These are phyloP conservation scores for Cydia strobilella DNA, from an alignment of 1,140 invertebrate species.

Conservation along the genomic window DNA sequence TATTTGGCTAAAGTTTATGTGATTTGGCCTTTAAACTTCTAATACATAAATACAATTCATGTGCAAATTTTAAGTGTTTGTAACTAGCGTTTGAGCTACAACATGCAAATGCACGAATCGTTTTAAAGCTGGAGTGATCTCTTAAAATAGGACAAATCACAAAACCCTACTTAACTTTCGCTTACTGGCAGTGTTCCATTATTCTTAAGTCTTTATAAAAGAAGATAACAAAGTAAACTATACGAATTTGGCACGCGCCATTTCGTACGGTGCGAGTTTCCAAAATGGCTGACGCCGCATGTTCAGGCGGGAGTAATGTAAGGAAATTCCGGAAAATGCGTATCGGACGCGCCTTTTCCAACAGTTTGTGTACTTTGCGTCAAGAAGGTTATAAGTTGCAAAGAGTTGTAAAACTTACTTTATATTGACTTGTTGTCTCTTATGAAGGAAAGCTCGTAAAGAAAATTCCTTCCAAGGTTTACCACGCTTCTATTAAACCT, in stretches of 20 bases:
- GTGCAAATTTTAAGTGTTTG: neutral
- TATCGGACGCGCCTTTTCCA: neutral
- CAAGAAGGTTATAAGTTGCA: slow-evolving; percentile 21
- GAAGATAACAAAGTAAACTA: slow-evolving; percentile 21
- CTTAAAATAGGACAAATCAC: neutral
- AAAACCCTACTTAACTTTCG: slow-evolving; percentile 5
- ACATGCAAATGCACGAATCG: neutral
- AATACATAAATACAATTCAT: neutral
- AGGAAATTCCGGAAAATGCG: neutral
- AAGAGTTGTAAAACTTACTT: slow-evolving; percentile 28
- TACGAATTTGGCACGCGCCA: slow-evolving; percentile 24
- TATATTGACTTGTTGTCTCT: slow-evolving; percentile 32
- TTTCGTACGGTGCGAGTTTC: slow-evolving; percentile 1
- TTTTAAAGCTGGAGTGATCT: neutral
- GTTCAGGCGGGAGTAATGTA: neutral
- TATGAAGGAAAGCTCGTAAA: slow-evolving; percentile 29
- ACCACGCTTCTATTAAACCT: slow-evolving; percentile 14
- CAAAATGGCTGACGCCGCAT: slow-evolving; percentile 27
- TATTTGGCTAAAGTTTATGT: neutral
- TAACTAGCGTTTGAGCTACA: too few species aligned
- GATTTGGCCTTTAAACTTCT: neutral
- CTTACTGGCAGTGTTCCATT: slow-evolving; percentile 26
- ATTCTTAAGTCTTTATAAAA: slow-evolving; percentile 6
- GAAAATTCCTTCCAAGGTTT: slow-evolving; percentile 12
- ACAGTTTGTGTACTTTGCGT: neutral